Base-by-base conservation (phyloP, 2,113 vertebrate genomes). In the Panthera tigris region DNA sequence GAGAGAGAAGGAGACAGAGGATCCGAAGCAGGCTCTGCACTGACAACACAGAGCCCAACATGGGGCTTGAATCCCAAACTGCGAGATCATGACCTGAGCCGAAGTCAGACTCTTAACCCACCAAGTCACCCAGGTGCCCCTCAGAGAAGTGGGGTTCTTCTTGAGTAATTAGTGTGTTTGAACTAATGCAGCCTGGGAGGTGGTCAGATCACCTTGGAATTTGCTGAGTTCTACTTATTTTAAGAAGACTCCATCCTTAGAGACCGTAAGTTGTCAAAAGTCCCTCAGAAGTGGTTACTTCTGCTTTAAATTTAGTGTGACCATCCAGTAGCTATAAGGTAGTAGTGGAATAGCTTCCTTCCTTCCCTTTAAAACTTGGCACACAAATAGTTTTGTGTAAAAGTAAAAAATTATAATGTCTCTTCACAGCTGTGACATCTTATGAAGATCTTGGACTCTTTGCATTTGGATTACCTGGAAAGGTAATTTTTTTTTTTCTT, bases 371-470 rank as follows among this genome's bases (percentile, higher is more conserved):
- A 79, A 63, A 41, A 80, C 4, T 16, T 48, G 55, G 14, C 39
- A 66, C 50, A 78, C 19, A 50, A 93, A 79, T 52, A 52, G 25
- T 68, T 95, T 85, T 93, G 31, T 93, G 19, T 93, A 74, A 87
- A 95, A 96, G 10, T 96, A n/a, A 96, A 93, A 61, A 68, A 23
- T 23, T 81, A 33, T 41, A 1, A 94, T 90, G 88, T 92, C 68
- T 95, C n/a, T 93, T 93, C 82, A 98, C 97, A 99, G 99, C 99
- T 86, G 99, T 99, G 85, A 99, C 99, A 78, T 99, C 99, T 89
- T 99, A 99, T 90, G 99, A 99, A 98, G 99, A 99, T 83, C 99
- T 99, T 78, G 99, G 99, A 81, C 98, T 99, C n/a, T 99, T 98
- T 98, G 99, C 99, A 7, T 99, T 99, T 95, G 98, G 98, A 97